Conservation (phyloP, 64 coral and sea anemone genomes). For the Acropora yongei region DNA sequence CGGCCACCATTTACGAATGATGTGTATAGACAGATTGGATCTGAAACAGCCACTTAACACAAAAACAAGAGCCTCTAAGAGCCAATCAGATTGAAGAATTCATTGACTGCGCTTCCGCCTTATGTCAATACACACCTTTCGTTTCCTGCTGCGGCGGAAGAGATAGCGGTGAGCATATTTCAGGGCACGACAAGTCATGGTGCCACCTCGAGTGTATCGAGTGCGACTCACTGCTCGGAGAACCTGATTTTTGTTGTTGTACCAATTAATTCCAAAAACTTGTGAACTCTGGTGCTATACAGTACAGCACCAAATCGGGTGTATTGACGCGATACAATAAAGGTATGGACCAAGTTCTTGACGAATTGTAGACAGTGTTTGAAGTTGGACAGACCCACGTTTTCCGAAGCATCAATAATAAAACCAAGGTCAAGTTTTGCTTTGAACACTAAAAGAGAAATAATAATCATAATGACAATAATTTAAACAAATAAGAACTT, state of each 20-base stretch:
- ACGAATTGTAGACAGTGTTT: constrained; percentile 69
- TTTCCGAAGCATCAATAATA: constrained; percentile 86
- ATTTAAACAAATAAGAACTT: not conserved
- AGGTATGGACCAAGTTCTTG: constrained; percentile 72
- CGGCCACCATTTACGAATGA: too few relatives aligned
- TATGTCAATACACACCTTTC: constrained; percentile 19
- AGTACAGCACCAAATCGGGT: constrained; percentile 78
- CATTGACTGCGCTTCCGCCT: too few relatives aligned
- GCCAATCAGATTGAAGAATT: too few relatives aligned
- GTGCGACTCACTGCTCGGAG: constrained; percentile 45
- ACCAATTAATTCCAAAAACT: constrained; percentile 71
- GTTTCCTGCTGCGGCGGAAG: constrained; percentile 64
- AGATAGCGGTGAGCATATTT: constrained; percentile 40
- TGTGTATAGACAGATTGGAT: too few relatives aligned
- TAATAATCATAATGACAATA: not conserved
- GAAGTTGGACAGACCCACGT: constrained; percentile 79
- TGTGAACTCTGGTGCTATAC: constrained; percentile 50
- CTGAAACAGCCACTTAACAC: too few relatives aligned
- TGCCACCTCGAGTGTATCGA: constrained; percentile 59
- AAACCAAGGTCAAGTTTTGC: constrained; percentile 79
- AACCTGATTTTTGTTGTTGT: constrained; percentile 48
- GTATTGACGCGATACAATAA: constrained; percentile 70
- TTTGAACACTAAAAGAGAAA: constrained; percentile 66
- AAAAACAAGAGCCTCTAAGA: too few relatives aligned
- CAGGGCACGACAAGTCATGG: constrained; percentile 71